Evolutionary conservation across 2,888 invertebrate genomes (phyloP).

Genomic region (Melanchra persicariae): DNA sequence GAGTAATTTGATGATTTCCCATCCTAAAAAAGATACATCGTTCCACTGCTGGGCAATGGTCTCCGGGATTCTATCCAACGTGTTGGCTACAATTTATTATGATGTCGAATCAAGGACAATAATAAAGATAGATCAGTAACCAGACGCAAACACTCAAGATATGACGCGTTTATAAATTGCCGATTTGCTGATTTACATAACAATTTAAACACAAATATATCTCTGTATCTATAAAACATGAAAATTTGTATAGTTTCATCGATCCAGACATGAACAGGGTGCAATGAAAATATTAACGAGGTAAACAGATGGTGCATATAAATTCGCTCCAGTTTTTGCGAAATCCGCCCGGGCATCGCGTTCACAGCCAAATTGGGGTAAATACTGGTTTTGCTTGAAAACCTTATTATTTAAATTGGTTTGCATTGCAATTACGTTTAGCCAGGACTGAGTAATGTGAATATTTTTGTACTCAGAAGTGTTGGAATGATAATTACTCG

Average conservation of each 20-base stretch:
- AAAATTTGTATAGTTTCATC: background rate
- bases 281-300: constrained; percentile 35
- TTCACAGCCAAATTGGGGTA: constrained; percentile 18
- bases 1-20: no score
- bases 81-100: background rate
- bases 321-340: constrained; percentile 22
- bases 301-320: constrained; percentile 13
- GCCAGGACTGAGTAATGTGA: background rate
- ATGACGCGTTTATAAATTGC: background rate
- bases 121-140: background rate
- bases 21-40: no score
- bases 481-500: no score
- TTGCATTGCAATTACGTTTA: constrained; percentile 6
- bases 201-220: background rate
- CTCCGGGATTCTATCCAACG: no score
- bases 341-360: background rate
- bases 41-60: no score
- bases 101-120: constrained; percentile 23
- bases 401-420: constrained; percentile 10
- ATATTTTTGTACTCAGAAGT: background rate
- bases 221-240: background rate
- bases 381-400: constrained; percentile 8
- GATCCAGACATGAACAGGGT: background rate
- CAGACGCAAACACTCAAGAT: background rate
- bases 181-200: constrained; percentile 8